phyloP scores from a whole-genome alignment of 53 echinoderm and acorn worm species.

The Stichopus horrens region DNA sequence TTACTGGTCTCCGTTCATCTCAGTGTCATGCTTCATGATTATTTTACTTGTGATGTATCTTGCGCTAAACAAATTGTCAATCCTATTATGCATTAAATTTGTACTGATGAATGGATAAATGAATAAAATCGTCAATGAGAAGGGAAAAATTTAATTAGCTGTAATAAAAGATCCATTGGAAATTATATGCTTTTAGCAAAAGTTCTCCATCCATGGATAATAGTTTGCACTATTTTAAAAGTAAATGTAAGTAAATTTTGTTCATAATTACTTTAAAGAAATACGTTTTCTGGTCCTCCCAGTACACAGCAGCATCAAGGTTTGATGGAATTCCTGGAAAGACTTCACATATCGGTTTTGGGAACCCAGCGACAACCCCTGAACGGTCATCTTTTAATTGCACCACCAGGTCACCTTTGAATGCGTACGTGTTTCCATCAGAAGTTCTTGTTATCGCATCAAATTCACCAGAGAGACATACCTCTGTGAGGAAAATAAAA shows the following conservation, averaged over 20 bases:
- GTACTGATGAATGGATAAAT: too few species aligned
- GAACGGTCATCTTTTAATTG: background rate
- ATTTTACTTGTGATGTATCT: too few species aligned
- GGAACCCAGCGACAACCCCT: background rate
- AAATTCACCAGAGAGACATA: background rate
- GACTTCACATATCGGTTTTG: background rate
- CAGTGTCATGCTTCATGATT: too few species aligned
- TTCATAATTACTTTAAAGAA: slow-evolving; percentile 18
- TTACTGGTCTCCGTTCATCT: too few species aligned
- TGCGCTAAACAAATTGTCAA: too few species aligned
- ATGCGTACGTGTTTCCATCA: slow-evolving; percentile 38
- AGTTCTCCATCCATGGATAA: too few species aligned
- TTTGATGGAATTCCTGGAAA: slow-evolving; percentile 22
- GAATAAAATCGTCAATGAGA: too few species aligned
- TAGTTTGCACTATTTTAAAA: too few species aligned
- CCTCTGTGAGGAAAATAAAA: background rate
- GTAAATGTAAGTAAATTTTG: background rate
- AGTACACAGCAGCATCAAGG: slow-evolving; percentile 19
- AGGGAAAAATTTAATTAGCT: too few species aligned
- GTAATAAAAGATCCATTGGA: too few species aligned
- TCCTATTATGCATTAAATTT: too few species aligned
- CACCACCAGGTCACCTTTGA: background rate
- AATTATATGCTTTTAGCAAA: too few species aligned
- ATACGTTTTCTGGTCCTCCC: slow-evolving; percentile 14
- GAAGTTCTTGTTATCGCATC: slow-evolving; percentile 20